Evolutionary conservation across 2,888 invertebrate species (phyloP), one percentile per base, ranked within the genome.

Genomic region (Tenthredo mesomela): DNA sequence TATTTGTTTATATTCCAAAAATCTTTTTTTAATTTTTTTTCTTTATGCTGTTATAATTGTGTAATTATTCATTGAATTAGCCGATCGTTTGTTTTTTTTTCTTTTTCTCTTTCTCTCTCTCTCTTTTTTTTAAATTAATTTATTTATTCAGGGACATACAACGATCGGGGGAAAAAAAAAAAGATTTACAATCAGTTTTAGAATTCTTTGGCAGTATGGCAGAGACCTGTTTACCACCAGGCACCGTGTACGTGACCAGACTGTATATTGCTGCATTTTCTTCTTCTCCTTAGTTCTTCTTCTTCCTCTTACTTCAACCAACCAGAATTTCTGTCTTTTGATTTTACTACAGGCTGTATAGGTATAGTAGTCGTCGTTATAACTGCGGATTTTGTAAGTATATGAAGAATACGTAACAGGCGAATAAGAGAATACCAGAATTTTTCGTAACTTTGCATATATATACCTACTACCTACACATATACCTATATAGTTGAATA

Each of bases 201-300:
- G 25, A 54, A 47, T 77, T 77, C 77, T 29, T 50, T 29, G 43
- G 25, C 50, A 50, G n/a, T 47, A 43, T n/a, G 37, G 21, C 50
- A 61, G 61, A 80, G 80, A 58, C 58, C 37, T 80, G 80, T 80
- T 80, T 80, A 80, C 80, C 61, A 80, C 15, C 50, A 77, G 77
- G 29, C 25, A 77, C 77, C 25, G n/a, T 10, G 25, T 80, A 80
- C 61, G 80, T 80, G 80, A 80, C 61, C 80, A 40, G 80, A 80
- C 58, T 61, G 25, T 40, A 61, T 40, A 80, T 80, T 37, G 40
- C 61, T 80, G 61, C 21, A 37, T 61, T 80, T 80, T 80, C 73
- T 43, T 67, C 1, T 29, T 67, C 12, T 29, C 40, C 18, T 40
- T 21, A 15, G 47, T 71, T 71, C 29, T n/a, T 71, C 33, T 71